Evolutionary conservation across 2,888 invertebrate species (phyloP), one percentile per base, ranked within the genome.

Genomic region (Himalopsyche anomala): DNA sequence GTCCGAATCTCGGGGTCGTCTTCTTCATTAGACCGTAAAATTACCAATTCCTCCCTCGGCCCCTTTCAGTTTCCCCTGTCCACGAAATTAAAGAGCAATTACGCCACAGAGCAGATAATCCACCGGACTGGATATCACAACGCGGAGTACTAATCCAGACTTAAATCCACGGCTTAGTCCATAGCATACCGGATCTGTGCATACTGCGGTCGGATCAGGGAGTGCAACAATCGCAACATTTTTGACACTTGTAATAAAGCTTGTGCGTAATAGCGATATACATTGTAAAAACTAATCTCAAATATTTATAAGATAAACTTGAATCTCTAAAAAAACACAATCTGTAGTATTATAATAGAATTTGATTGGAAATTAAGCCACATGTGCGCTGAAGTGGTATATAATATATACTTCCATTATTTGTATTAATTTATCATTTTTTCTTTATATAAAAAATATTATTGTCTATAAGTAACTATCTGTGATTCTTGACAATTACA

Each of bases 21-120:
- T 84, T 84, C 86, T 83, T 88, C 88, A 85, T 88, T 87, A 86
- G 87, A 88, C 85, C 87, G 88, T 87, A 86, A 88, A 87, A 87
- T 88, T 85, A 88, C 85, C 87, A 85, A 88, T 88, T 87, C 87
- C 87, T 54, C 88, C 86, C 84, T 62, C 55, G 74, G 54, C 81
- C 62, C 51, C 74, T 69, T 17, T 38, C 62, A 82, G 38, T 38
- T 38, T 62, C 69, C 83, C 54, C 85, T 85, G 84, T 83, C 85
- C 88, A 56, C 87, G 84, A 88, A 88, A 88, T 88, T 88, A 88
- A 88, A 88, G 84, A 87, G 87, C 87, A 88, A 88, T 88, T 88
- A 88, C 87, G 83, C 83, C 86, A 69, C 84, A 79, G 81, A 82
- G 84, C 82, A 84, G 86, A 85, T 88, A 87, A 88, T 88, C 87